Percentiles rank a stretch among this genome's conserved stretches.
Evolutionary conservation across 2,888 invertebrate genomes (phyloP).

Genomic region (Rosalia funebris): DNA sequence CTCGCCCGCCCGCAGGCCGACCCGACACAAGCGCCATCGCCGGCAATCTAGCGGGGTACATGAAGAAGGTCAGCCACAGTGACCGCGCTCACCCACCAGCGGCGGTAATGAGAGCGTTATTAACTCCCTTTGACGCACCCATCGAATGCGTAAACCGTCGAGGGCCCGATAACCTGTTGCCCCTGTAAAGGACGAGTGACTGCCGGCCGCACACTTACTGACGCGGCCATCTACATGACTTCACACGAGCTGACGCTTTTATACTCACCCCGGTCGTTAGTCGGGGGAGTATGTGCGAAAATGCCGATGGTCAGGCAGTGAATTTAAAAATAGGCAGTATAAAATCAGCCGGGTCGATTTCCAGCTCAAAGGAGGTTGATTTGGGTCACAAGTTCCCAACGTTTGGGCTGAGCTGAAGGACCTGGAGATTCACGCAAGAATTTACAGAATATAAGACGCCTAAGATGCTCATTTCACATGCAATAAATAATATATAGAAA

Average conservation of each 20-base stretch:
- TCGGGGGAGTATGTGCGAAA: background rate
- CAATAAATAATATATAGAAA: too few species aligned
- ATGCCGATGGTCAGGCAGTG: background rate
- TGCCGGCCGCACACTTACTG: conserved; percentile 21
- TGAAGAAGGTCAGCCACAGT: conserved; percentile 38
- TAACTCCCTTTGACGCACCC: conserved; percentile 49
- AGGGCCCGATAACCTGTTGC: conserved; percentile 46
- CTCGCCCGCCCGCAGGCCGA: too few species aligned
- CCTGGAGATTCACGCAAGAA: too few species aligned
- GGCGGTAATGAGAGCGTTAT: conserved; percentile 47
- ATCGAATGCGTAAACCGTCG: conserved; percentile 43
- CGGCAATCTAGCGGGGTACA: conserved; percentile 31
- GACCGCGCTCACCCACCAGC: conserved; percentile 43
- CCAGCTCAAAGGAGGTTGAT: too few species aligned
- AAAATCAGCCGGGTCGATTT: too few species aligned
- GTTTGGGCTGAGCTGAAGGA: too few species aligned
- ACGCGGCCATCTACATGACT: conserved; percentile 19
- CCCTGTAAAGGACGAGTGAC: conserved; percentile 26
- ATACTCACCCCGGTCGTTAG: background rate
- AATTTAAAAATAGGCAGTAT: too few species aligned
- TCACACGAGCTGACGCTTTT: conserved; percentile 17
- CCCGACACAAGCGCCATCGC: background rate
- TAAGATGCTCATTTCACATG: too few species aligned
- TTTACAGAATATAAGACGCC: too few species aligned
- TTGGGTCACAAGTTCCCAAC: too few species aligned